Percentiles rank a stretch among this genome's conserved stretches.
These are phyloP conservation scores for Oikopleura dioica DNA, from an alignment of 23 tunicate genomes.

Conservation along the genomic window DNA sequence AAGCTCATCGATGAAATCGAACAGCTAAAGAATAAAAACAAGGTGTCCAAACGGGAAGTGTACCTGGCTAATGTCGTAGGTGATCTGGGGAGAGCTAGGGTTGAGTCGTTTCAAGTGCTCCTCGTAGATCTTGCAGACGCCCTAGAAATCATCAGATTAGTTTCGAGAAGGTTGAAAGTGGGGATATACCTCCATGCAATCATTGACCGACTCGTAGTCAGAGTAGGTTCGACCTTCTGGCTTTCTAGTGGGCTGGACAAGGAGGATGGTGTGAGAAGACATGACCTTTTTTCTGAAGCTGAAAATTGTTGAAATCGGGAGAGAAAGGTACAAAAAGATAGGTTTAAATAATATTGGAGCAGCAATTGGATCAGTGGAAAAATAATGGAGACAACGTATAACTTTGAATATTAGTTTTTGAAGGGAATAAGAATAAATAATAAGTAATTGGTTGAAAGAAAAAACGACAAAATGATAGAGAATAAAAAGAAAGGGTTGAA, in stretches of 20 bases:
- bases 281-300: not conserved
- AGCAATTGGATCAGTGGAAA: too few species aligned
- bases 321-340: too few species aligned
- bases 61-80: slow-evolving; percentile 67
- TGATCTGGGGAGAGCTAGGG: slow-evolving; percentile 47
- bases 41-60: too few species aligned
- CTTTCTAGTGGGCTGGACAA: slow-evolving; percentile 88
- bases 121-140: slow-evolving; percentile 85
- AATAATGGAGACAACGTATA: too few species aligned
- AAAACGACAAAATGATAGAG: too few species aligned
- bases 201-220: slow-evolving; percentile 94
- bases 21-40: slow-evolving; percentile 25
- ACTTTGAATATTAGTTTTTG: too few species aligned
- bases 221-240: slow-evolving; percentile 98
- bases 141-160: slow-evolving; percentile 12
- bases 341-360: too few species aligned
- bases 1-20: slow-evolving; percentile 69
- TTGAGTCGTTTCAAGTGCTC: slow-evolving; percentile 70
- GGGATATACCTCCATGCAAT: slow-evolving; percentile 73
- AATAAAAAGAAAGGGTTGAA: too few species aligned
- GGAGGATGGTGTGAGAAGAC: slow-evolving; percentile 83
- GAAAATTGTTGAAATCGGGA: not conserved
- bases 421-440: too few species aligned
- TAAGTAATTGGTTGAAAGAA: too few species aligned
- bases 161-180: not conserved